Evolutionary conservation across 2,888 invertebrate genomes (phyloP).

Genomic region (Hartigia nigra): DNA sequence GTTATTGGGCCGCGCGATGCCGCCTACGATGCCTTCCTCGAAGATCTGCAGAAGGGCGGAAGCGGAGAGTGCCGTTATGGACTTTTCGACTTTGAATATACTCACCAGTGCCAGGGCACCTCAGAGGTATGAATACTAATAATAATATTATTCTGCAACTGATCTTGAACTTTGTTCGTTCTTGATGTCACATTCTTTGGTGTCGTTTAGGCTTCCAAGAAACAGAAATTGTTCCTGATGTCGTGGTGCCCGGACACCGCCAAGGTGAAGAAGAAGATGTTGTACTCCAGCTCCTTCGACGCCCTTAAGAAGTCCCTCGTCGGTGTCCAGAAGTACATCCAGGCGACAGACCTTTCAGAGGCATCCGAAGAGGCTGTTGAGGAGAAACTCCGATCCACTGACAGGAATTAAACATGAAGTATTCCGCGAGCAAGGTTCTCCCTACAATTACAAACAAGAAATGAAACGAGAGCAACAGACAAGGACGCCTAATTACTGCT

Average conservation of each 20-base stretch:
- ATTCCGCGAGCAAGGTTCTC: neutral
- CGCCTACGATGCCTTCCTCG: slow-evolving; percentile 93
- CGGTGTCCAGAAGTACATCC: slow-evolving; percentile 97
- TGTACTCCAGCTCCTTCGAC: slow-evolving; percentile 94
- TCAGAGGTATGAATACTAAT: slow-evolving; percentile 73
- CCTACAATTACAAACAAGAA: slow-evolving; percentile 1
- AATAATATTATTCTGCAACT: neutral
- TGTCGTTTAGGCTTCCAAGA: slow-evolving; percentile 80
- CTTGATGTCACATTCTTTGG: neutral
- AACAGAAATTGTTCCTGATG: slow-evolving; percentile 98
- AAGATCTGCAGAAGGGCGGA: slow-evolving; percentile 91
- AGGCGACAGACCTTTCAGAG: slow-evolving; percentile 95
- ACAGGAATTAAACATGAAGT: slow-evolving; percentile 78
- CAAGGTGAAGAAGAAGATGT: slow-evolving; percentile 86
- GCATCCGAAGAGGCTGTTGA: slow-evolving; percentile 94
- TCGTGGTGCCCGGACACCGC: slow-evolving; percentile 99
- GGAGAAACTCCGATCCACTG: slow-evolving; percentile 93
- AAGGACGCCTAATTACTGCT: neutral
- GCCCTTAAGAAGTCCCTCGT: slow-evolving; percentile 97
- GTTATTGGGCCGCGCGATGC: slow-evolving; percentile 90
- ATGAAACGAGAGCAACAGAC: neutral
- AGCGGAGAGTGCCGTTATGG: slow-evolving; percentile 98
- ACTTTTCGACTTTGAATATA: slow-evolving; percentile 97
- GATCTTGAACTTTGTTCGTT: neutral
- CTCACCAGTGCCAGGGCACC: slow-evolving; percentile 96